Evolutionary conservation across 2,888 invertebrate genomes (phyloP).

Genomic region (Melangyna quadrimaculata): DNA sequence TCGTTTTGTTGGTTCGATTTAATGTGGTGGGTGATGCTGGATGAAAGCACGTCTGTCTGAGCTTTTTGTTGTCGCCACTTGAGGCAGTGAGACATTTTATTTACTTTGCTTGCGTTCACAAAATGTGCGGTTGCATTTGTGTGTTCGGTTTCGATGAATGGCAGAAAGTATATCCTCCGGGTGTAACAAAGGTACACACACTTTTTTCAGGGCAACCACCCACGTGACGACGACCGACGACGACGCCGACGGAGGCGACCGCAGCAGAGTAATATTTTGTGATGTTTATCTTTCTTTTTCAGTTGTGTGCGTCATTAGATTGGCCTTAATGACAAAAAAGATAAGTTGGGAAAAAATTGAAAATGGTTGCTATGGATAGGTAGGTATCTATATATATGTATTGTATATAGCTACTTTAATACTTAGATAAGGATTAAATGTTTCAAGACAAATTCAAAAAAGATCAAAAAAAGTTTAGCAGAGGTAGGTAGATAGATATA

Average conservation of each 20-base stretch:
- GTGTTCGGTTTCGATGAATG: background rate
- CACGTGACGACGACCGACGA: too few species aligned
- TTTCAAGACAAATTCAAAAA: too few species aligned
- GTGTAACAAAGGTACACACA: background rate
- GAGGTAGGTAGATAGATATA: too few species aligned
- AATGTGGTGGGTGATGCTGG: slow-evolving; percentile 26
- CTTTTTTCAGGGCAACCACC: background rate
- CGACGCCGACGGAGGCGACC: background rate
- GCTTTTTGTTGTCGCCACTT: slow-evolving; percentile 30
- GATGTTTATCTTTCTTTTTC: background rate
- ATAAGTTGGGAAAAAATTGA: background rate
- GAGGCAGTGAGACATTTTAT: slow-evolving; percentile 49
- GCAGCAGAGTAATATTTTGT: background rate
- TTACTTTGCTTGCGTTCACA: slow-evolving; percentile 33
- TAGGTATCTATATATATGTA: too few species aligned
- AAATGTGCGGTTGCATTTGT: background rate
- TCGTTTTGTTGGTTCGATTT: slow-evolving; percentile 53
- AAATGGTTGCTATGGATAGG: background rate
- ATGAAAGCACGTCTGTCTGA: slow-evolving; percentile 47
- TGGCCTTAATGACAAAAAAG: background rate
- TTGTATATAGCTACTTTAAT: too few species aligned
- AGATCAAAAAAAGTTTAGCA: too few species aligned
- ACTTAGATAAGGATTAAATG: too few species aligned
- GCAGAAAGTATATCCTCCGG: background rate
- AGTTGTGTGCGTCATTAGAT: background rate